A percentile compares a stretch with the other conserved stretches of the same genome.
phyloP scores from a whole-genome alignment of 2,888 invertebrate species.

The Mythimna loreyi region DNA sequence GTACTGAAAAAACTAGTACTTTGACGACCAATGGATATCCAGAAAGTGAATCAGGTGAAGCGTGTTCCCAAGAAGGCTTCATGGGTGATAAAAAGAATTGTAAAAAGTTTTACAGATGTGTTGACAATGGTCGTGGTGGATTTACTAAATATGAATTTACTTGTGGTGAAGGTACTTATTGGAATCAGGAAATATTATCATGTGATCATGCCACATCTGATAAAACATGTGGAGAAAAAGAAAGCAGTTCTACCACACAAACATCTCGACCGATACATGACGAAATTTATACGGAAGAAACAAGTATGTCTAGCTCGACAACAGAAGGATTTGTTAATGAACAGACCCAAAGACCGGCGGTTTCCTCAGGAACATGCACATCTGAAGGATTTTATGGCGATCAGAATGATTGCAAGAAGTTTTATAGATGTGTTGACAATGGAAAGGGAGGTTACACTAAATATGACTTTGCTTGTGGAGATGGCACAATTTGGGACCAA shows the following conservation, averaged over 20 bases:
- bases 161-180: constrained; percentile 94
- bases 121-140: constrained; percentile 90
- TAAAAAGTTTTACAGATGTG: constrained; percentile 95
- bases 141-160: constrained; percentile 93
- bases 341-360: constrained; percentile 55
- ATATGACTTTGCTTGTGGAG: constrained; percentile 93
- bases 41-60: constrained; percentile 13
- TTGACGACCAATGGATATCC: constrained; percentile 22
- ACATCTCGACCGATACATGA: constrained; percentile 55
- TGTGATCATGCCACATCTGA: constrained; percentile 91
- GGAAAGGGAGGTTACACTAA: constrained; percentile 91
- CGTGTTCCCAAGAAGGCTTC: constrained; percentile 80
- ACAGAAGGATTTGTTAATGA: constrained; percentile 36
- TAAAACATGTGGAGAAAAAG: constrained; percentile 51
- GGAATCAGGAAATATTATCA: constrained; percentile 93
- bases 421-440: constrained; percentile 93
- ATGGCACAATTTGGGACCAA: constrained; percentile 93
- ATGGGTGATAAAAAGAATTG: constrained; percentile 93
- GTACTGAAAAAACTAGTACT: constrained; percentile 44
- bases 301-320: constrained; percentile 54
- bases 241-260: constrained; percentile 54
- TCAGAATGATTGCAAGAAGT: constrained; percentile 92
- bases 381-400: constrained; percentile 93
- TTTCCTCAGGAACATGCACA: constrained; percentile 79
- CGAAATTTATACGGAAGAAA: constrained; percentile 55